These are phyloP conservation scores for Daktulosphaira vitifoliae DNA, from an alignment of 1,140 invertebrate genomes.

Conservation along the genomic window DNA sequence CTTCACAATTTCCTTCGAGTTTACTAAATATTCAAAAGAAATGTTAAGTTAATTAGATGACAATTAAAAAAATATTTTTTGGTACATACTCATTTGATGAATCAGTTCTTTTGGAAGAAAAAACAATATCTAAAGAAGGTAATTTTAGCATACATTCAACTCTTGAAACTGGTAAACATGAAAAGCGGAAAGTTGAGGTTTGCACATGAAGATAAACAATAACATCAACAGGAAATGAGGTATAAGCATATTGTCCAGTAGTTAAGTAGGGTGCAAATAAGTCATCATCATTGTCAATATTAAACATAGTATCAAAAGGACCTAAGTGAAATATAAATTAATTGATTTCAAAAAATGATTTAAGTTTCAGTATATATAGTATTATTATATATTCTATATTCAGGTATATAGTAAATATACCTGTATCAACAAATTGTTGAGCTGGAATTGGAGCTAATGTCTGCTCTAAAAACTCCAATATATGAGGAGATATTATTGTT, in stretches of 20 bases:
- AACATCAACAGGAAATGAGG: conserved; percentile 95
- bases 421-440: conserved; percentile 28
- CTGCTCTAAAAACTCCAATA: conserved; percentile 89
- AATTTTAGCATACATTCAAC: conserved; percentile 94
- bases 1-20: conserved; percentile 43
- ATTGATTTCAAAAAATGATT: too few species aligned
- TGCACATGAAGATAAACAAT: conserved; percentile 98
- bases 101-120: conserved; percentile 80
- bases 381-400: not conserved
- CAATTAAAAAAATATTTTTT: not conserved
- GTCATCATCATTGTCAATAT: conserved; percentile 43
- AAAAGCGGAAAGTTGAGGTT: conserved; percentile 90
- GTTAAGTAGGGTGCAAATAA: conserved; percentile 44
- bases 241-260: conserved; percentile 71
- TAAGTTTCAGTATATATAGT: not conserved
- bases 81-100: conserved; percentile 39
- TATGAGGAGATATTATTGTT: conserved; percentile 88
- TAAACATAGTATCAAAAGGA: conserved; percentile 40
- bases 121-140: conserved; percentile 74
- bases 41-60: not conserved
- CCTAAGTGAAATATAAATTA: conserved; percentile 36
- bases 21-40: conserved; percentile 9
- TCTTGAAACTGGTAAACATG: conserved; percentile 86
- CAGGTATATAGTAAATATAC: conserved; percentile 7
- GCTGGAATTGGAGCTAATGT: conserved; percentile 82